phyloP scores from a whole-genome alignment of 2,888 invertebrate genomes.

The Pterostichus niger region DNA sequence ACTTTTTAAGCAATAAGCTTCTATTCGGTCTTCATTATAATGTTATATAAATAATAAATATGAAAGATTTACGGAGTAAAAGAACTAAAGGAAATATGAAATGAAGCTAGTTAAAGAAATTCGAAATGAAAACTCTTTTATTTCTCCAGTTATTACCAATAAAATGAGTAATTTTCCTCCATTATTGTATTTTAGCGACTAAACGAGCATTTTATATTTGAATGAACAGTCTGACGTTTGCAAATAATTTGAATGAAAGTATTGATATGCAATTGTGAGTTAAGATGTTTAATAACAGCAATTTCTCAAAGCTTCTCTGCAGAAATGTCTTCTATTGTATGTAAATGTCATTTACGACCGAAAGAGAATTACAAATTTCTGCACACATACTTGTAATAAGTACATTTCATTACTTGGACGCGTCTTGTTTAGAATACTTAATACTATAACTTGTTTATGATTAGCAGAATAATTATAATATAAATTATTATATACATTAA shows the following conservation, averaged over 20 bases:
- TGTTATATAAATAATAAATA: too few relatives aligned
- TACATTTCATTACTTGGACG: conserved; percentile 10
- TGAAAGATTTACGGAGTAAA: background rate
- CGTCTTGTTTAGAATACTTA: background rate
- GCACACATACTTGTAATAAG: conserved; percentile 6
- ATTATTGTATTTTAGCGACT: conserved; percentile 16
- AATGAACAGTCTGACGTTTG: conserved; percentile 6
- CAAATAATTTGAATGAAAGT: conserved; percentile 38
- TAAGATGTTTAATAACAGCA: conserved; percentile 53
- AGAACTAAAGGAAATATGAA: conserved; percentile 10
- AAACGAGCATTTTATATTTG: conserved; percentile 14
- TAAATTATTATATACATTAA: background rate
- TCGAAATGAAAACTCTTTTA: conserved; percentile 13
- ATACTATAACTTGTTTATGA: background rate
- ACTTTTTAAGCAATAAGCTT: too few relatives aligned
- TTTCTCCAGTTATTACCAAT: conserved; percentile 24
- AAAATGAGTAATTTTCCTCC: conserved; percentile 25
- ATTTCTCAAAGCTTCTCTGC: conserved; percentile 48
- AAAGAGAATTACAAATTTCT: conserved; percentile 56
- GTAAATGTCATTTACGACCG: conserved; percentile 55
- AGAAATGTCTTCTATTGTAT: conserved; percentile 58
- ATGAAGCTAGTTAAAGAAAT: conserved; percentile 6
- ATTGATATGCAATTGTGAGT: conserved; percentile 51
- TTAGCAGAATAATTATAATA: conserved; percentile 6
- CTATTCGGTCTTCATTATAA: too few relatives aligned